Conservation (phyloP, 1,140 invertebrate genomes). For the Pissodes strobi region DNA sequence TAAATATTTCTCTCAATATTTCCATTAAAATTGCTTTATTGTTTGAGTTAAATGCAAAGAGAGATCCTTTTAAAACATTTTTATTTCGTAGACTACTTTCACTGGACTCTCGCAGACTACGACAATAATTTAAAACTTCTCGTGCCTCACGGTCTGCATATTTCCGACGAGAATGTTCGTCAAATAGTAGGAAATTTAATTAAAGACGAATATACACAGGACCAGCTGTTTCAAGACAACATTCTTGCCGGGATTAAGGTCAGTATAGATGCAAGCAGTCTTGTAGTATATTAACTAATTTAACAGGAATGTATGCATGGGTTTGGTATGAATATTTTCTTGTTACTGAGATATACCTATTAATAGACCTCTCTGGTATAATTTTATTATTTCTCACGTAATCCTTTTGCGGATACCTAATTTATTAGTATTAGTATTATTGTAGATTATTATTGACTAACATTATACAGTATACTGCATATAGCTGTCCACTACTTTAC, state of each 20-base stretch:
- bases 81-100: neutral
- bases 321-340: too few species aligned
- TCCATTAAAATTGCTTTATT: neutral
- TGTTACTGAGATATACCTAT: too few species aligned
- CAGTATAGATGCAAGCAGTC: too few species aligned
- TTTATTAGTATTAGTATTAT: too few species aligned
- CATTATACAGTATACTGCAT: too few species aligned
- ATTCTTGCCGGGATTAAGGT: constrained; percentile 18
- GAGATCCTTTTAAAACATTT: neutral
- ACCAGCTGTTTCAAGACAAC: neutral
- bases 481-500: too few species aligned
- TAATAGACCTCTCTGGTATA: too few species aligned
- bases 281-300: too few species aligned
- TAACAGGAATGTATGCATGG: too few species aligned
- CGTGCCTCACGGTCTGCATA: neutral
- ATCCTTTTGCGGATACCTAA: too few species aligned
- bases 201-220: constrained; percentile 1
- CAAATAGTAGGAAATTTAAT: neutral
- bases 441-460: too few species aligned
- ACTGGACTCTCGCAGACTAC: constrained; percentile 5
- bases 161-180: neutral
- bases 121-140: constrained; percentile 17
- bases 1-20: neutral
- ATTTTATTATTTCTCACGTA: too few species aligned
- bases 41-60: neutral